Evolutionary conservation across 2,797 vertebrate genomes (phyloP), one percentile per base, ranked within the genome.

Genomic region (Rhynchonycteris naso): DNA sequence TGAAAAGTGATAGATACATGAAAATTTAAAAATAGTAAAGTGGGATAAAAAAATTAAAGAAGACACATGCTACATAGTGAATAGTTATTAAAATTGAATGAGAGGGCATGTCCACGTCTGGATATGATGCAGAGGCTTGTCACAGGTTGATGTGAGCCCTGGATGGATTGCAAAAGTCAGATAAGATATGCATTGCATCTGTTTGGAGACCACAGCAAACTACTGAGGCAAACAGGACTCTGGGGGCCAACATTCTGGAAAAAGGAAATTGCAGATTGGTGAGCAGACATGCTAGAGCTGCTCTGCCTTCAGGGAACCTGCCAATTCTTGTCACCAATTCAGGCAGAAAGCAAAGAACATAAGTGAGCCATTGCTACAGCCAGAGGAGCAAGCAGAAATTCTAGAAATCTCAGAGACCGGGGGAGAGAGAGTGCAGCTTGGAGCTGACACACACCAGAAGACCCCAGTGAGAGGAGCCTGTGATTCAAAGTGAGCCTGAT

Each of bases 21-120:
- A 5, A 28, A 68, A 76, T 84, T 59, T n/a, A 5, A 59, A 79
- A 72, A 93, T 15, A 63, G 54, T 87, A 65, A 87, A 80, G 22
- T 72, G 43, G 22, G 7, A 35, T 58, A 63, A 80, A 43, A 47
- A 76, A 72, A 80, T 80, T 28, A 85, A 78, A 68, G 66, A 50
- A 75, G 47, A 58, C 0, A 71, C 14, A 7, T 63, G 56, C 15
- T 61, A 71, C 10, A 54, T 26, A 33, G 43, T 43, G 43, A 54
- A n/a, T n/a, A n/a, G n/a, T 54, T 54, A 56, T 43, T 56, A 30
- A 56, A 80, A 21, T 71, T 52, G 54, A 80, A 63, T 72, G 75
- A 72, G 4, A 63, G 38, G 35, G 38, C 10, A 63, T 72, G 59
- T 52, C 54, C 58, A 63, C 21, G 52, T 61, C 66, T 35, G n/a